Conservation (phyloP, 2,797 vertebrate species). For the Chrosomus eos region DNA sequence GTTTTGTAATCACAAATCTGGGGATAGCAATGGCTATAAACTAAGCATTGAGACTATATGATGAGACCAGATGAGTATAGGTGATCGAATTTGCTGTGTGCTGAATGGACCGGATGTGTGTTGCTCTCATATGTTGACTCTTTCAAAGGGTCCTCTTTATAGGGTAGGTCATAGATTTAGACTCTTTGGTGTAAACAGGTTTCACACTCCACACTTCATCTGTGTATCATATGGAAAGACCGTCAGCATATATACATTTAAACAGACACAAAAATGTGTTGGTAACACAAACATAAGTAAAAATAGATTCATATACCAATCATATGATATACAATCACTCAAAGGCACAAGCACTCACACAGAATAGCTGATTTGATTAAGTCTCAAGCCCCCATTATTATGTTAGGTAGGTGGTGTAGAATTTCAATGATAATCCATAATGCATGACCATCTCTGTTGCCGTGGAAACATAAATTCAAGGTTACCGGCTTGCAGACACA, state of each 20-base stretch:
- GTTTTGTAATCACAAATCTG: background rate
- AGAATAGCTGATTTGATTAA: slow-evolving; percentile 94
- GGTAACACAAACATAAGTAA: slow-evolving; percentile 34
- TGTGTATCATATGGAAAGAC: slow-evolving; percentile 16
- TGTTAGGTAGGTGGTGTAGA: slow-evolving; percentile 91
- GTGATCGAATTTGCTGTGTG: background rate
- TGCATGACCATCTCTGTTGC: slow-evolving; percentile 90
- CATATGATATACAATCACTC: slow-evolving; percentile 43
- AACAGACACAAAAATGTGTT: background rate
- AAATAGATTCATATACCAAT: slow-evolving; percentile 50
- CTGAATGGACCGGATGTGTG: background rate
- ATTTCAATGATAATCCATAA: slow-evolving; percentile 98
- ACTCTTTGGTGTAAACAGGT: background rate
- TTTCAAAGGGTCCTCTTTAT: background rate
- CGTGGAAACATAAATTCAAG: slow-evolving; percentile 96
- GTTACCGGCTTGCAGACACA: slow-evolving; percentile 87
- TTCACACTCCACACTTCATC: background rate
- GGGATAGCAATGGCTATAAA: background rate
- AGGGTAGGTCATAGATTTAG: background rate
- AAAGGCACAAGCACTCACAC: slow-evolving; percentile 60
- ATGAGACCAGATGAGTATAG: background rate
- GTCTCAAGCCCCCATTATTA: slow-evolving; percentile 87
- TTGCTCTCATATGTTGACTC: background rate
- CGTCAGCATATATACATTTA: slow-evolving; percentile 29
- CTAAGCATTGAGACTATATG: background rate